Percentiles rank a stretch among this genome's conserved stretches.
phyloP scores from a whole-genome alignment of 2,113 vertebrate species.

The Elaphurus davidianus region DNA sequence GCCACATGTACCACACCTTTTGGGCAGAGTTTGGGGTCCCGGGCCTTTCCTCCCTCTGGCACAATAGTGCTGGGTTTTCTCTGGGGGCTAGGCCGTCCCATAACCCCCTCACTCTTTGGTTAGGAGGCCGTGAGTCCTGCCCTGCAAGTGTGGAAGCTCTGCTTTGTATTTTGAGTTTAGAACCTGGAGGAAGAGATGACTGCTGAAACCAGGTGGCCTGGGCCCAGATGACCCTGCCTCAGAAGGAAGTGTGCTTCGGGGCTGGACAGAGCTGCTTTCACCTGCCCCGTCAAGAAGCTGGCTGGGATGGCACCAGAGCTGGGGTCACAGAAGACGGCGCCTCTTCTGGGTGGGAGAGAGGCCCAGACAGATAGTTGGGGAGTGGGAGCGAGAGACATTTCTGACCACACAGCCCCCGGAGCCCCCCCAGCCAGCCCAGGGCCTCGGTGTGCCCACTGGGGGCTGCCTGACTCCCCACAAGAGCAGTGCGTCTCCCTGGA shows the following conservation, averaged over 20 bases:
- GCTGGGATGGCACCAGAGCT: not conserved
- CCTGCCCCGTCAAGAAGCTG: not conserved
- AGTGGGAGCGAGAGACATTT: not conserved
- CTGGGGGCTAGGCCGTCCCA: not conserved
- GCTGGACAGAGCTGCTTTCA: not conserved
- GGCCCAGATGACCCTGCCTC: not conserved
- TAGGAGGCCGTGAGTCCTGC: not conserved
- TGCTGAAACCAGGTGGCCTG: not conserved
- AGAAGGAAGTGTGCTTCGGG: not conserved
- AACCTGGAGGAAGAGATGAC: not conserved
- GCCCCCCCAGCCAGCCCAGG: no score
- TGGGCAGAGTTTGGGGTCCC: no score
- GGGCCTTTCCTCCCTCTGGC: not conserved
- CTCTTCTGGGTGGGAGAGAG: not conserved
- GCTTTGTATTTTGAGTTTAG: not conserved
- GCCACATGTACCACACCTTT: not conserved
- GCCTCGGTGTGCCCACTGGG: not conserved
- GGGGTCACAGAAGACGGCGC: not conserved
- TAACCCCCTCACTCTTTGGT: not conserved
- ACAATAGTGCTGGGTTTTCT: not conserved
- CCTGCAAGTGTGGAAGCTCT: not conserved
- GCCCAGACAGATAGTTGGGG: not conserved
- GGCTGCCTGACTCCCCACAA: not conserved
- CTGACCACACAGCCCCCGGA: not conserved
- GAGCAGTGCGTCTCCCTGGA: rapidly evolving